Base-by-base conservation (phyloP, 37 sponge, comb jelly and placozoan species). In the Halichondria panicea region DNA sequence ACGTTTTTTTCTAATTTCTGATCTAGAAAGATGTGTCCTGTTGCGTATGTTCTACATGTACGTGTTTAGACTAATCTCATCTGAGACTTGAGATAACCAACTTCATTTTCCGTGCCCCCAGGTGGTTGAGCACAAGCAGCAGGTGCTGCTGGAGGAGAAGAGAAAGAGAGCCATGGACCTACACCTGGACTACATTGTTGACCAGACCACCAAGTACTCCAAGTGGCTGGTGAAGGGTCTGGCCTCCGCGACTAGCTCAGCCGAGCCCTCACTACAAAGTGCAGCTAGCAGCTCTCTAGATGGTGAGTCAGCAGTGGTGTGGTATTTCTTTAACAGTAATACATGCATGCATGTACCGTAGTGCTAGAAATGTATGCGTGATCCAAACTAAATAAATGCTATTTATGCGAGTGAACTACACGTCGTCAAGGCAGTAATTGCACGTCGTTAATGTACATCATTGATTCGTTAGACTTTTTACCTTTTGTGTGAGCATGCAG, bases 201-300 rank as follows among this genome's bases (percentile, higher is more conserved):
- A 87, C 76, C 94, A 97, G 67, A 97, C 97, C n/a, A 84, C 91
- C 50, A 90, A 94, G 84, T 97, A 94, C 52, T 97, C 97, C 13
- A 81, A 85, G 43, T 97, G 97, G 97, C 80, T 97, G 44, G 91
- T 84, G 34, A 81, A 97, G 63, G 97, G 91, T 11, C 67, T 91
- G 4, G 38, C 22, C 33, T 39, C 21, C 37, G 28, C 9, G 12
- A 63, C 54, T 19, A 11, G 43, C 35, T 40, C 50, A 15, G 35
- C 41, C 38, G 77, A 76, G 33, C 66, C 77, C 12, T 65, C 77
- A 11, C 65, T 76, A 37, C 64, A 63, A n/a, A 63, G 65, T 43
- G 53, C 55, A 2, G 64, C 52, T 2, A 18, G n/a, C n/a, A n/a
- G 19, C 8, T 55, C 58, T 19, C 41, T 32, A 57, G 73, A 72